These are phyloP conservation scores for Drosophila ustulata DNA, from an alignment of 2,888 invertebrate species.

Conservation along the genomic window DNA sequence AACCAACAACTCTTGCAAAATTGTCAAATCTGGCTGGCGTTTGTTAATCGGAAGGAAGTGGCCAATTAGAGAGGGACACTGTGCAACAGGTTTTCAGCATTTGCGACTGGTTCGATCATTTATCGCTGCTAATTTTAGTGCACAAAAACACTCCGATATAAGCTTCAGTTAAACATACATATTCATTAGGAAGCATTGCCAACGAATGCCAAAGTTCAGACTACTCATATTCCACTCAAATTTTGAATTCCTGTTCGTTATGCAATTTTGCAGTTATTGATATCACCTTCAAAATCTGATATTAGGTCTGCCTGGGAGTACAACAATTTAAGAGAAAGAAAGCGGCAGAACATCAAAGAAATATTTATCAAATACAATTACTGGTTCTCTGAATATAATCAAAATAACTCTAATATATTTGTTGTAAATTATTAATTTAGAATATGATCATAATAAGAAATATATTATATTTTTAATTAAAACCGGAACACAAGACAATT, in stretches of 20 bases:
- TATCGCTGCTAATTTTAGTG: neutral
- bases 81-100: constrained; percentile 25
- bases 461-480: neutral
- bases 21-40: constrained; percentile 40
- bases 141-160: neutral
- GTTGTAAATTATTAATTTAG: neutral
- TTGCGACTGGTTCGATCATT: constrained; percentile 1
- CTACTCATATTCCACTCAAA: neutral
- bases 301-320: no score
- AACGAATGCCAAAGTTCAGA: neutral
- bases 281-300: neutral
- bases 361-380: neutral
- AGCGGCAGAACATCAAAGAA: neutral
- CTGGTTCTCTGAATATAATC: neutral
- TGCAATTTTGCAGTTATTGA: neutral
- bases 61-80: constrained; percentile 49
- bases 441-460: neutral
- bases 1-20: constrained; percentile 33
- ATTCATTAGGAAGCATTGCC: neutral
- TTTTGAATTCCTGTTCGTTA: constrained; percentile 1
- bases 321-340: neutral
- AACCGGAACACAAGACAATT: neutral
- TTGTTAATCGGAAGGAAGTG: constrained; percentile 69
- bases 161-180: neutral
- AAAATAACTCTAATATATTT: neutral